Evolutionary conservation across 64 coral and sea anemone species (phyloP).

Genomic region (Pocillopora verrucosa): DNA sequence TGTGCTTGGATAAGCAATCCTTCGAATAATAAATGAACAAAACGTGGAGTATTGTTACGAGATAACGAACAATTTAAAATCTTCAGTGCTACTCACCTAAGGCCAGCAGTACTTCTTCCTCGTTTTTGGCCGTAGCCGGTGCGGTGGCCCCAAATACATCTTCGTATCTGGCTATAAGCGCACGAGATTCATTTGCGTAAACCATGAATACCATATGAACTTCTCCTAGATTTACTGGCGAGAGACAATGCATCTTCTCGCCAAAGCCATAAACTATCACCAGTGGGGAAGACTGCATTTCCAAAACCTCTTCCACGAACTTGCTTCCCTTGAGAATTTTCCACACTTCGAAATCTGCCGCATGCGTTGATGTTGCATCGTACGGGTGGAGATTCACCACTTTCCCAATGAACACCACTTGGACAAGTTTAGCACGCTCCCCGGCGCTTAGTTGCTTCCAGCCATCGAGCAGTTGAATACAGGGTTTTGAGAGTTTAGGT

Average conservation of each 20-base stretch:
- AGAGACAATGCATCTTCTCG: conserved; percentile 58
- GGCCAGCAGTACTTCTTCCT: conserved; percentile 63
- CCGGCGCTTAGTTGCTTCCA: conserved; percentile 68
- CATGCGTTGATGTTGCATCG: conserved; percentile 35
- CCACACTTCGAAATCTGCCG: conserved; percentile 81
- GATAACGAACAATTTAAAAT: conserved; percentile 27
- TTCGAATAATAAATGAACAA: conserved; percentile 21
- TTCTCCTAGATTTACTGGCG: conserved; percentile 71
- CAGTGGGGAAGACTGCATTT: conserved; percentile 54
- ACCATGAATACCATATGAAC: conserved; percentile 73
- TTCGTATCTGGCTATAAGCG: conserved; percentile 73
- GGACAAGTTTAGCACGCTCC: conserved; percentile 69
- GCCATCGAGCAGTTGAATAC: conserved; percentile 68
- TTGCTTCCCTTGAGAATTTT: conserved; percentile 74
- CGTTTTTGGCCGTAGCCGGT: conserved; percentile 57
- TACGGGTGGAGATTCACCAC: conserved; percentile 54
- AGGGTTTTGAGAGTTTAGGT: conserved; percentile 63
- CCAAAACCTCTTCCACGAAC: conserved; percentile 71
- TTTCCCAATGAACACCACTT: conserved; percentile 87
- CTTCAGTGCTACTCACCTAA: conserved; percentile 60
- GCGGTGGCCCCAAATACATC: conserved; percentile 76
- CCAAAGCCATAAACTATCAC: conserved; percentile 85
- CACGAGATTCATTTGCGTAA: conserved; percentile 26
- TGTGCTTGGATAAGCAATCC: conserved; percentile 3
- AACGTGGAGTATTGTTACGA: not conserved